Evolutionary conservation across 2,797 vertebrate species (phyloP), one percentile per base, ranked within the genome.

Genomic region (Clarias fuscus): DNA sequence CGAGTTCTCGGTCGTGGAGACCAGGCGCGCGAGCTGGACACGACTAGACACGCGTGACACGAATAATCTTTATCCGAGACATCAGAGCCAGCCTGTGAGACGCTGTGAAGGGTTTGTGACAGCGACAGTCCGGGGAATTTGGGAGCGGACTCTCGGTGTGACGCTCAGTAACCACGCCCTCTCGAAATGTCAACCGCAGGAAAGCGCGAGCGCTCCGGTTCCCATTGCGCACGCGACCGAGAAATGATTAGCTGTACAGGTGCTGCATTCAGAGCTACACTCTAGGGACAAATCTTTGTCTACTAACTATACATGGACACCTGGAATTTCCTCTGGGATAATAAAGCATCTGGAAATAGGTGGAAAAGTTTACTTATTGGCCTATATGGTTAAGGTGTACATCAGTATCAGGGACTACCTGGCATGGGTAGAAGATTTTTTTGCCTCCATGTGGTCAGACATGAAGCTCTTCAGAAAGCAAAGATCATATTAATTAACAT

Each of bases 151-250:
- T 24, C 17, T 58, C 48, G 59, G 27, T 3, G 68, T 10, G 68
- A 61, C 83, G 27, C 72, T 14, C 68, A 1, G 40, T 18, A 56
- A 58, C 83, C 83, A 77, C 83, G 5, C 83, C 82, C 62, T 37
- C 82, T 83, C 6, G 1, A 20, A 33, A 40, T 7, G 82, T 84
- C 82, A 83, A 43, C 1, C 10, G 13, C 59, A 17, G 37, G n/a
- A n/a, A 7, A 17, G 61, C 64, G 65, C 81, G 30, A 65, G 81
- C 59, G 81, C 61, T 40, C 61, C 0, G 8, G 30, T 40, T 37
- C 30, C 40, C 40, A 11, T 13, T 24, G 77, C 2, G 59, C 59
- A 43, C 77, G 59, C 11, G 33, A 62, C 33, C 18, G 18, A 37
- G 0, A 24, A 22, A 1, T 61, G n/a, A 76, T 58, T 11, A 30